Conservation (phyloP, 2,797 vertebrate genomes). For the Lepilemur ruficaudatus region DNA sequence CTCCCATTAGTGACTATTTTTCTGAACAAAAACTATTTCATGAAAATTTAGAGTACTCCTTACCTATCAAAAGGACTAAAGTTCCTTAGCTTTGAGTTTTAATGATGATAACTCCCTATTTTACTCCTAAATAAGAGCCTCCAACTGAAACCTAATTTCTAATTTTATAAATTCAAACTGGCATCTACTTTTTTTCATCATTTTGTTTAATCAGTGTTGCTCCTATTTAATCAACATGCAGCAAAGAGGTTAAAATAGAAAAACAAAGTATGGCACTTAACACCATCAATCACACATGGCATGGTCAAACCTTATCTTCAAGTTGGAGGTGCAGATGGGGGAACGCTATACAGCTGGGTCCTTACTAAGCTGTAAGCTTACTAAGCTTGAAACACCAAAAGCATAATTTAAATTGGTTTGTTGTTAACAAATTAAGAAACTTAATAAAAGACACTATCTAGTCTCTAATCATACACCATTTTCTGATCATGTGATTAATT, state of each 20-base stretch:
- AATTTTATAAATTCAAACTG: slow-evolving; percentile 23
- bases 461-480: not conserved
- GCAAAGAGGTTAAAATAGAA: not conserved
- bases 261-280: not conserved
- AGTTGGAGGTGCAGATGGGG: not conserved
- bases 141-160: not conserved
- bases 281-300: not conserved
- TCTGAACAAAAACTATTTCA: not conserved
- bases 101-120: not conserved
- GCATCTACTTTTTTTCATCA: not conserved
- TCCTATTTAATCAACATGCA: not conserved
- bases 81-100: not conserved
- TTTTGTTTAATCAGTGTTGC: not conserved
- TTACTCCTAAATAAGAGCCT: not conserved
- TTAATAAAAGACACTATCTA: not conserved
- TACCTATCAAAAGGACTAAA: not conserved
- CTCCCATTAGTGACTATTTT: not conserved
- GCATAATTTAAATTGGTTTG: not conserved
- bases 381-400: not conserved
- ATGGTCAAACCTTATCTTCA: not conserved
- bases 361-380: not conserved
- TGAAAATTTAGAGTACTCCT: not conserved
- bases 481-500: slow-evolving; percentile 1
- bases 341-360: not conserved
- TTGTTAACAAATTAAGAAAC: not conserved